Conservation (phyloP, 1,140 invertebrate genomes). For the Caenorhabditis brenneri region DNA sequence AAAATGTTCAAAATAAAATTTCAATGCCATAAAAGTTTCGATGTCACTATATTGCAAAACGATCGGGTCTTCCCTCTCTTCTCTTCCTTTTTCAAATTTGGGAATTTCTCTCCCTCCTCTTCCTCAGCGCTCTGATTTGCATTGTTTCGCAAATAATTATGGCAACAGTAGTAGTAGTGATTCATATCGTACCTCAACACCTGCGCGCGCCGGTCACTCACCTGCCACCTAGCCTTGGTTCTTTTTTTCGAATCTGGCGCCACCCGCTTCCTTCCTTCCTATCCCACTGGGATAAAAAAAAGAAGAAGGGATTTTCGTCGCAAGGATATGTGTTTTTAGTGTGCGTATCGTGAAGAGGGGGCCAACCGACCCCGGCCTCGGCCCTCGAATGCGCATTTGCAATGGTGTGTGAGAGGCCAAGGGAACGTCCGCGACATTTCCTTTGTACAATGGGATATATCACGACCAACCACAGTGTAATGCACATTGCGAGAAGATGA, state of each 20-base stretch:
- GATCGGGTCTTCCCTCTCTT: too few species aligned
- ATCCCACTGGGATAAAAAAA: conserved; percentile 7
- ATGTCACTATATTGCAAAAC: background rate
- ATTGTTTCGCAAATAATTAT: conserved; percentile 30
- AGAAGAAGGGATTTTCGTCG: background rate
- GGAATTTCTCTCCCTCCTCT: background rate
- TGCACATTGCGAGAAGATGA: background rate
- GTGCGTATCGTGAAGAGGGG: background rate
- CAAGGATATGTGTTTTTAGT: conserved; percentile 26
- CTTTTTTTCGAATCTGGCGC: conserved; percentile 20
- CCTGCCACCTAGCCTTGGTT: background rate
- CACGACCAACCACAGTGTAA: conserved; percentile 30
- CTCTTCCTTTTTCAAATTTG: background rate
- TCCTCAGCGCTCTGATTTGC: background rate
- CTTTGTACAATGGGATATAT: conserved; percentile 37
- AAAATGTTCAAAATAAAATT: too few species aligned
- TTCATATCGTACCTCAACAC: conserved; percentile 38
- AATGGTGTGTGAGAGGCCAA: conserved; percentile 30
- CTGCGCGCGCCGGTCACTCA: background rate
- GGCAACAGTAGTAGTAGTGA: conserved; percentile 26
- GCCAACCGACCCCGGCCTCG: background rate
- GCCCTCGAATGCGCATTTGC: background rate
- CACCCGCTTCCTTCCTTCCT: background rate
- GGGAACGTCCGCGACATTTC: background rate
- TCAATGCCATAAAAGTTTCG: background rate